Base-by-base conservation (phyloP, 2,113 vertebrate species). In the Ovibos moschatus region DNA sequence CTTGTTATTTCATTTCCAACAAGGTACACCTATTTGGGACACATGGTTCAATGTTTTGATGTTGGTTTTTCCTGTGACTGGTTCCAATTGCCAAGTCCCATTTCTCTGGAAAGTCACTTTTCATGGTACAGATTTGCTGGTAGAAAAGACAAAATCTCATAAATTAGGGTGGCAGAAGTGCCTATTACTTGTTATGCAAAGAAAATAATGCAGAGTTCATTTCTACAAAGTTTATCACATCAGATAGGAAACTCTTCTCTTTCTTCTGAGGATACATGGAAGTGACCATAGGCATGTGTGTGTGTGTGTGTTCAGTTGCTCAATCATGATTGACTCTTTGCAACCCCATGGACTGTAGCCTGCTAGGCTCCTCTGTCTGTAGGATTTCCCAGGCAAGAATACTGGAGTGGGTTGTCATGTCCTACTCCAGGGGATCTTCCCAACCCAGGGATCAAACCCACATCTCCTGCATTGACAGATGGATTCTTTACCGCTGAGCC, bases 51-150 rank as follows among this genome's bases (percentile, higher is more conserved):
- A 0, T 94, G 50, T 74, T 89, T 89, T 94, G 93, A 92, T 23
- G 10, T 21, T 84, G 60, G 28, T 55, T 94, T 62, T 90, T 91
- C 62, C 58, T 81, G 21, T 78, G 19, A 89, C 78, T 87, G 9
- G 8, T 36, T 97, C 67, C n/a, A 28, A 64, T 19, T 89, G 45
- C 82, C 71, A 83, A 94, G 43, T 4, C 64, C 60, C 23, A 11
- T 91, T 92, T 84, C 79, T 96, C 78, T 78, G 57, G 23, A 82
- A 91, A 89, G n/a, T 82, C 13, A 16, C 82, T 78, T 97, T 74
- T 78, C 45, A 89, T 57, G 40, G 19, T 36, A 51, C 43, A 93
- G 25, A 9, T 79, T 96, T 91, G 40, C 79, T 95, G 81, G 33
- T 95, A 47, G 78, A 83, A 94, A 98, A 87, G 86, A 83, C 0